A percentile compares a stretch with the other conserved stretches of the same genome.
Evolutionary conservation across 2,888 invertebrate genomes (phyloP).

Genomic region (Heliconius charithonia): DNA sequence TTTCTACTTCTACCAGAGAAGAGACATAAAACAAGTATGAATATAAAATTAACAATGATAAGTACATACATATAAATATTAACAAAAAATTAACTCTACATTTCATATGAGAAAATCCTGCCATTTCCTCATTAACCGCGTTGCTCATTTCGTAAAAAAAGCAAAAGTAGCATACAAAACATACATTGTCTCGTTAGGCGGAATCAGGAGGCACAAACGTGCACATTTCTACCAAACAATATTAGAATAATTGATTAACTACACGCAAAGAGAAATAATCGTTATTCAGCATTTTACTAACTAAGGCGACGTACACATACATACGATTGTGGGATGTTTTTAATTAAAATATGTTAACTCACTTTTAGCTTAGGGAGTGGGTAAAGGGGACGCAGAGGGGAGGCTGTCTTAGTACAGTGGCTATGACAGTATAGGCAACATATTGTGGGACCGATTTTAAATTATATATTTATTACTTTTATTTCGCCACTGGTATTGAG

Average conservation of each 20-base stretch:
- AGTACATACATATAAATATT: no score
- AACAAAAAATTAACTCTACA: no score
- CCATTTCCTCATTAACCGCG: constrained; percentile 9
- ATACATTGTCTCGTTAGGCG: constrained; percentile 49
- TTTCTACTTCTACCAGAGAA: no score
- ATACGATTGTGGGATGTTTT: constrained; percentile 39
- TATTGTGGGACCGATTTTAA: no score
- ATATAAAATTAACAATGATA: no score
- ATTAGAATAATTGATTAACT: constrained; percentile 84
- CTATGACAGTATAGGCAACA: no score
- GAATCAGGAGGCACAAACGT: constrained; percentile 56
- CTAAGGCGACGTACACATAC: constrained; percentile 55
- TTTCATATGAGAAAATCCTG: background rate
- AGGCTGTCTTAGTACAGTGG: no score
- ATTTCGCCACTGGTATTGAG: background rate
- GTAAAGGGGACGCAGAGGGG: background rate
- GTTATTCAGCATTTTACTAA: constrained; percentile 77
- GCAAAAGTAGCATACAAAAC: constrained; percentile 41
- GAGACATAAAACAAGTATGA: no score
- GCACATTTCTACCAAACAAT: constrained; percentile 74
- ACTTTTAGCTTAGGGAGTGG: no score
- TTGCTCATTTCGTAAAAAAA: constrained; percentile 13
- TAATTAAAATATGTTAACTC: background rate
- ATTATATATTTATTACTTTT: background rate
- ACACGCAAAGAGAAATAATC: constrained; percentile 82